Conservation (phyloP, 2,888 invertebrate genomes). For the Oxystoma pomonae region DNA sequence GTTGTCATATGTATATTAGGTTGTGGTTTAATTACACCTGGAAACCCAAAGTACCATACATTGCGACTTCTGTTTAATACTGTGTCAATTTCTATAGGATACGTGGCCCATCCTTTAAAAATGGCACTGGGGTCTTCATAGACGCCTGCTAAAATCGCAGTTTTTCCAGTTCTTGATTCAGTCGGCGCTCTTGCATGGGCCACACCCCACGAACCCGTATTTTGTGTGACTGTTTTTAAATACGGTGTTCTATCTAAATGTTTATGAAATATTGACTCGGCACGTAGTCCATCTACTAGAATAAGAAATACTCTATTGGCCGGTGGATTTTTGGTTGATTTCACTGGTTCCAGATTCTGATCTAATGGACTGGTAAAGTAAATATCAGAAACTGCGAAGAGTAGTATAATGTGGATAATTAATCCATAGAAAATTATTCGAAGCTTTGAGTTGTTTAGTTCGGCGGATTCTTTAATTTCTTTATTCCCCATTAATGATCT, state of each 20-base stretch:
- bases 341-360: conserved; percentile 56
- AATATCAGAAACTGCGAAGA: conserved; percentile 83
- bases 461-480: no score
- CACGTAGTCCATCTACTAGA: conserved; percentile 87
- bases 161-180: conserved; percentile 94
- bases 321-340: conserved; percentile 49
- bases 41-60: conserved; percentile 92
- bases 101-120: conserved; percentile 94
- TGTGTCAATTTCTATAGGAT: conserved; percentile 94
- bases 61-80: conserved; percentile 81
- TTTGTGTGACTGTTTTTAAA: conserved; percentile 43
- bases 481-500: no score
- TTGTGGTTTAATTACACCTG: conserved; percentile 84
- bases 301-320: conserved; percentile 80
- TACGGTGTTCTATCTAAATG: conserved; percentile 16
- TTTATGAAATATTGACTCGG: conserved; percentile 45
- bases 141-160: conserved; percentile 89
- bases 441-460: no score
- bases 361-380: conserved; percentile 87
- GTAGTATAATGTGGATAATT: conserved; percentile 66
- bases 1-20: no score
- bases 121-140: conserved; percentile 98
- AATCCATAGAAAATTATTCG: no score
- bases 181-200: conserved; percentile 91
- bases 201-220: conserved; percentile 68